These are phyloP conservation scores for Orchestia grillus DNA, from an alignment of 1,140 invertebrate species.

Conservation along the genomic window DNA sequence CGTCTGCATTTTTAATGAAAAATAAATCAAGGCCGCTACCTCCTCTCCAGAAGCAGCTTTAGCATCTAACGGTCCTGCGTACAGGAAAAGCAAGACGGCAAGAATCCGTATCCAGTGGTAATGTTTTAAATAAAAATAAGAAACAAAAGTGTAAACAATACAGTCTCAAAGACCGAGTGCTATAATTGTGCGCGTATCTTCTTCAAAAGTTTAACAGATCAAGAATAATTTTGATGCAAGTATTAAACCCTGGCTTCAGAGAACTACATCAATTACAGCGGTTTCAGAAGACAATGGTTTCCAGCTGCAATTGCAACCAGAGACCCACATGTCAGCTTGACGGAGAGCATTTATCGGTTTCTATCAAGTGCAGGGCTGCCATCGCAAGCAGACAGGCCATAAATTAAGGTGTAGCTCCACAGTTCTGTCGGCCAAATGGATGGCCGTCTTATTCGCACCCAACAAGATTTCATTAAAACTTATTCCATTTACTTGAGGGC, in stretches of 20 bases:
- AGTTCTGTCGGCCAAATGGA: conserved; percentile 46
- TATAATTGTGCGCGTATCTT: background rate
- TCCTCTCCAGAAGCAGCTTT: no score
- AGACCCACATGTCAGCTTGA: background rate
- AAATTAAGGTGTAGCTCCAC: conserved; percentile 35
- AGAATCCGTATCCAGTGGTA: no score
- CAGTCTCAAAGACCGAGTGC: no score
- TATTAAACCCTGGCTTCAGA: background rate
- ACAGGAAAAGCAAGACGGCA: no score
- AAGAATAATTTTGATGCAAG: background rate
- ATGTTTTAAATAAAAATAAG: no score
- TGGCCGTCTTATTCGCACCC: background rate
- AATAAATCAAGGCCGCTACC: no score
- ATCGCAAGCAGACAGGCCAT: background rate
- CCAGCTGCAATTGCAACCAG: background rate
- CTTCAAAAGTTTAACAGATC: background rate
- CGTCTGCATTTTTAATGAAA: no score
- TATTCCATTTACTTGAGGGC: background rate
- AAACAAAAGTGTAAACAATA: no score
- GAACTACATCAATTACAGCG: background rate
- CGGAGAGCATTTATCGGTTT: conserved; percentile 7
- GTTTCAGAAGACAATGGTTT: background rate
- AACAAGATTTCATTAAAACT: conserved; percentile 49
- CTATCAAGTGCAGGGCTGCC: background rate
- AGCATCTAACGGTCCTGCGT: no score